A percentile compares a stretch with the other conserved stretches of the same genome.
These are phyloP conservation scores for Megalops cyprinoides DNA, from an alignment of 2,797 vertebrate genomes.

Conservation along the genomic window DNA sequence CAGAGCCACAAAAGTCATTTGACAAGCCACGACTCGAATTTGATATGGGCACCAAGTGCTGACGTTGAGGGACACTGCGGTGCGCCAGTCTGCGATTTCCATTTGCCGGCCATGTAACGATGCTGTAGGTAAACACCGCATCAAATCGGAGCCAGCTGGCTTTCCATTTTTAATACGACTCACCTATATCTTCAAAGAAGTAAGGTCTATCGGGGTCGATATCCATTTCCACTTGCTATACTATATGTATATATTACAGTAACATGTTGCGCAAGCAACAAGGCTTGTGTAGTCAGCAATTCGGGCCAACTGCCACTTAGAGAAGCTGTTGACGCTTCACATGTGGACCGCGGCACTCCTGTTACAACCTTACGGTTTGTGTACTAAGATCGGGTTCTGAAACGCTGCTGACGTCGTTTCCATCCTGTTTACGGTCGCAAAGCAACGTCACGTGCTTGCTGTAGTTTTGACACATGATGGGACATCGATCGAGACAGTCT, in stretches of 20 bases:
- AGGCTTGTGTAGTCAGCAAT: too few relatives aligned
- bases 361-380: too few relatives aligned
- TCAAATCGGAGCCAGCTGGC: not conserved
- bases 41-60: too few relatives aligned
- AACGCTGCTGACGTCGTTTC: not conserved
- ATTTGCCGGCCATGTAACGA: not conserved
- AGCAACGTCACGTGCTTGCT: not conserved
- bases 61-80: not conserved
- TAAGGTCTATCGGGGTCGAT: not conserved
- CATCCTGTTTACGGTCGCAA: too few relatives aligned
- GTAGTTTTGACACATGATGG: too few relatives aligned
- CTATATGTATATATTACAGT: not conserved
- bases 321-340: too few relatives aligned
- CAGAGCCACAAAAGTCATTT: too few relatives aligned
- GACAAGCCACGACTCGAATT: too few relatives aligned
- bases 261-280: not conserved
- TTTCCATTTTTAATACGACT: not conserved
- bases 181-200: slow-evolving; percentile 29
- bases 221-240: slow-evolving; percentile 9
- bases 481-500: not conserved
- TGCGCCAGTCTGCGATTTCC: not conserved
- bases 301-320: too few relatives aligned
- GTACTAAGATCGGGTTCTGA: not conserved
- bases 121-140: not conserved
- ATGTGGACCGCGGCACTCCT: too few relatives aligned